These are phyloP conservation scores for Megaleporinus macrocephalus DNA, from an alignment of 2,113 vertebrate genomes.

Conservation along the genomic window DNA sequence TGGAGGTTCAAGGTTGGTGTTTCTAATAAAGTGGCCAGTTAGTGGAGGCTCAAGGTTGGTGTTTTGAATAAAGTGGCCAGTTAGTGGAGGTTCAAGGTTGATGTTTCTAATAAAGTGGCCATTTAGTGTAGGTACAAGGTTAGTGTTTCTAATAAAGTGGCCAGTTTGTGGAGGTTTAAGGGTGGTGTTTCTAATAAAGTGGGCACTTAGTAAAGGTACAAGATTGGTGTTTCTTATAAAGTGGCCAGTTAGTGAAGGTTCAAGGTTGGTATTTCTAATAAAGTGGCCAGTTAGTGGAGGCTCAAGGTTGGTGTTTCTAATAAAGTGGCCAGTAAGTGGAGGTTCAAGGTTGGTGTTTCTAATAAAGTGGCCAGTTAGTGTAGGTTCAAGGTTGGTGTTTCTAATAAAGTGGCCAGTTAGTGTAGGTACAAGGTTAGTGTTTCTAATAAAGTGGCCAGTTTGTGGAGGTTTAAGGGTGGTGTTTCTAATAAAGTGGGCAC, in stretches of 20 bases:
- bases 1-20: too few species aligned
- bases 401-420: too few species aligned
- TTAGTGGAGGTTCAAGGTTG: too few species aligned
- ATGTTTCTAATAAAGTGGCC: not conserved
- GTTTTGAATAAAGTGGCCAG: too few species aligned
- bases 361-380: not conserved
- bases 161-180: not conserved
- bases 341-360: not conserved
- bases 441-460: too few species aligned
- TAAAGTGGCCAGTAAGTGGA: not conserved
- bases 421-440: too few species aligned
- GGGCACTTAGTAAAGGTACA: not conserved
- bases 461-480: too few species aligned
- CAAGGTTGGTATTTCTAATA: too few species aligned
- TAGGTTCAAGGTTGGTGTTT: not conserved
- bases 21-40: too few species aligned
- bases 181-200: not conserved
- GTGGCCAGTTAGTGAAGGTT: too few species aligned
- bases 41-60: too few species aligned
- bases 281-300: not conserved
- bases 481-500: too few species aligned
- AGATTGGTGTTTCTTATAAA: not conserved
- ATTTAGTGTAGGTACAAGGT: not conserved
- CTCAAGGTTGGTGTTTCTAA: not conserved
- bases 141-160: not conserved